These are phyloP conservation scores for Strigamia crassipes DNA, from an alignment of 2,888 invertebrate species.

Conservation along the genomic window DNA sequence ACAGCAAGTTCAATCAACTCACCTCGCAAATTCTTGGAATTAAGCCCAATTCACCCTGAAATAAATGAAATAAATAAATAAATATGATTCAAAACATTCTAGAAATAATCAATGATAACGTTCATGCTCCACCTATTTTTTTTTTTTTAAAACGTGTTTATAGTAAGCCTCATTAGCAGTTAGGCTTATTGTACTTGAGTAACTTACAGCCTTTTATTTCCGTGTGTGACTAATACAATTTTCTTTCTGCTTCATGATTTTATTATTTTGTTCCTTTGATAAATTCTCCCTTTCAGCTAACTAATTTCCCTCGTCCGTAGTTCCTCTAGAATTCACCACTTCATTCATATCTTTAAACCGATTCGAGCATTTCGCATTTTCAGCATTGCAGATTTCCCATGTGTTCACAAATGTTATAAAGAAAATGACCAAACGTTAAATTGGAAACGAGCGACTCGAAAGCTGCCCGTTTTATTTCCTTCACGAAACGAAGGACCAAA, in stretches of 20 bases:
- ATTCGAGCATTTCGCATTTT: no score
- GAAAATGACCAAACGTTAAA: neutral
- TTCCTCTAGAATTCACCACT: neutral
- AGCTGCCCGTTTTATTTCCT: no score
- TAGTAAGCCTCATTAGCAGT: neutral
- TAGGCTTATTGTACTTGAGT: neutral
- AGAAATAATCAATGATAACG: constrained; percentile 20
- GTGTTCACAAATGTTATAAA: neutral
- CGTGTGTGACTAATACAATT: neutral
- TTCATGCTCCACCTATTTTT: neutral
- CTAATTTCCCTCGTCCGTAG: neutral
- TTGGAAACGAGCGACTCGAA: neutral
- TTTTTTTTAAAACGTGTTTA: neutral
- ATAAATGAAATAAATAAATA: constrained; percentile 47
- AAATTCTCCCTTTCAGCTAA: neutral
- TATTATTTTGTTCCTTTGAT: neutral
- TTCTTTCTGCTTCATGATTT: constrained; percentile 25
- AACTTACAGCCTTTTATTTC: neutral
- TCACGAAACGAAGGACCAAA: no score
- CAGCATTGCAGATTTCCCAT: neutral
- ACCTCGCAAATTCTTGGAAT: constrained; percentile 61
- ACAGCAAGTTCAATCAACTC: constrained; percentile 47
- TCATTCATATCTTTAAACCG: no score
- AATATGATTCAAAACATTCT: constrained; percentile 44
- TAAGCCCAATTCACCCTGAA: constrained; percentile 59